Percentiles rank a stretch among this genome's conserved stretches.
Conservation (phyloP, 2,888 invertebrate genomes). For the Nomada fabriciana region DNA sequence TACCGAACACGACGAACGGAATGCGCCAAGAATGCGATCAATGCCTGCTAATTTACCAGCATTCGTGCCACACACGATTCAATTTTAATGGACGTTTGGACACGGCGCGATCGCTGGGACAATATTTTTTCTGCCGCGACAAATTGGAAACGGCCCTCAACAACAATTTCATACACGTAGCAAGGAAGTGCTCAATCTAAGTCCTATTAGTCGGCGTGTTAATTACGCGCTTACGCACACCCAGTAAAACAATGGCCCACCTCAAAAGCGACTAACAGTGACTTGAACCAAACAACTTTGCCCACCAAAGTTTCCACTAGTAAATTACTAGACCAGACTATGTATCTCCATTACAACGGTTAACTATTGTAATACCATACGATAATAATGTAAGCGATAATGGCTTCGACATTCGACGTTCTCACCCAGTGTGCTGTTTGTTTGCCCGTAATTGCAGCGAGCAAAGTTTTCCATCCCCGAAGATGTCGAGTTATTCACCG, state of each 20-base stretch:
- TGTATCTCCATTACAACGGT: slow-evolving; percentile 41
- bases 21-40: neutral
- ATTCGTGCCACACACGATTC: neutral
- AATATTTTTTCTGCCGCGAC: neutral
- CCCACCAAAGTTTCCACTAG: slow-evolving; percentile 36
- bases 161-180: slow-evolving; percentile 16
- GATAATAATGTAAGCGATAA: slow-evolving; percentile 18
- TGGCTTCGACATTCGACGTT: neutral
- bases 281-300: slow-evolving; percentile 51
- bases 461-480: neutral
- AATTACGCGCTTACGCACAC: slow-evolving; percentile 50
- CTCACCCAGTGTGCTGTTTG: no score
- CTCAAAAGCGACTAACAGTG: slow-evolving; percentile 50
- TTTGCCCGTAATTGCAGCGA: neutral
- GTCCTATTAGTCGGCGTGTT: slow-evolving; percentile 35
- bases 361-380: slow-evolving; percentile 27
- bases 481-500: no score
- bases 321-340: slow-evolving; percentile 29
- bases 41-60: neutral
- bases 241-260: slow-evolving; percentile 46
- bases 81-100: neutral
- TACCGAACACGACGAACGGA: neutral
- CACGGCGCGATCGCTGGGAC: neutral
- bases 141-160: neutral
- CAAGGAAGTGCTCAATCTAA: slow-evolving; percentile 20